Evolutionary conservation across 2,797 vertebrate species (phyloP).

Genomic region (Scleropages formosus): DNA sequence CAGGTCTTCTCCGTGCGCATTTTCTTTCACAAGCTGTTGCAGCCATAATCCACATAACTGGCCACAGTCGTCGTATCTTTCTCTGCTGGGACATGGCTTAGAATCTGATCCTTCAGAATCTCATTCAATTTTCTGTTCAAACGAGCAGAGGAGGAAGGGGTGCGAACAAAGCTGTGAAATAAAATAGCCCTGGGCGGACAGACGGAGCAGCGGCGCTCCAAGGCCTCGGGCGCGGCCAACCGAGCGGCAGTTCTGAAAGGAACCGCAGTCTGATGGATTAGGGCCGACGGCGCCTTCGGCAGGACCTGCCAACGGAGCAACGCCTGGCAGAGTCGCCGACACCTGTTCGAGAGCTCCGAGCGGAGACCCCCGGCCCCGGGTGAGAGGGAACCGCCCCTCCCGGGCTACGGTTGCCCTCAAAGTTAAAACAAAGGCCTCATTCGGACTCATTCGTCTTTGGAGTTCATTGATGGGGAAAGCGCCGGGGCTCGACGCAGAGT

Average conservation of each 20-base stretch:
- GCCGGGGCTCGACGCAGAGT: constrained; percentile 69
- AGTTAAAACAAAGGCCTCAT: constrained; percentile 54
- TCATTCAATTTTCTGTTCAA: constrained; percentile 60
- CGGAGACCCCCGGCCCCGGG: constrained; percentile 59
- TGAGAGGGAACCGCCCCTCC: constrained; percentile 48
- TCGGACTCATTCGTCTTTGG: constrained; percentile 68
- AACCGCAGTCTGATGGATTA: constrained; percentile 62
- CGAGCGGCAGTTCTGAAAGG: constrained; percentile 67
- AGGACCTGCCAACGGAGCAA: too few relatives aligned
- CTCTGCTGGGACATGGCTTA: constrained; percentile 58
- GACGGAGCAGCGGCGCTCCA: constrained; percentile 54
- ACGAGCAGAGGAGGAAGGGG: constrained; percentile 44
- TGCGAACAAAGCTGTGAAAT: constrained; percentile 38
- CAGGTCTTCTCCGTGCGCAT: constrained; percentile 12
- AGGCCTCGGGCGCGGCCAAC: constrained; percentile 66
- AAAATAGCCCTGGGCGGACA: constrained; percentile 56
- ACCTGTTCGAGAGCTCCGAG: constrained; percentile 66
- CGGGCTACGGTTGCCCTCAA: constrained; percentile 49
- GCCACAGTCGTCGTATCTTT: constrained; percentile 54
- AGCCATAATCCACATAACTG: constrained; percentile 60
- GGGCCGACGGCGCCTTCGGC: constrained; percentile 59
- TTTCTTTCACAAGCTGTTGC: constrained; percentile 41
- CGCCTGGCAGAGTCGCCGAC: constrained; percentile 61
- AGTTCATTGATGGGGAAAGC: constrained; percentile 73
- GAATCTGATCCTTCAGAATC: constrained; percentile 57